Evolutionary conservation across 2,113 vertebrate genomes (phyloP), one percentile per base, ranked within the genome.

Genomic region (Engystomops pustulosus): DNA sequence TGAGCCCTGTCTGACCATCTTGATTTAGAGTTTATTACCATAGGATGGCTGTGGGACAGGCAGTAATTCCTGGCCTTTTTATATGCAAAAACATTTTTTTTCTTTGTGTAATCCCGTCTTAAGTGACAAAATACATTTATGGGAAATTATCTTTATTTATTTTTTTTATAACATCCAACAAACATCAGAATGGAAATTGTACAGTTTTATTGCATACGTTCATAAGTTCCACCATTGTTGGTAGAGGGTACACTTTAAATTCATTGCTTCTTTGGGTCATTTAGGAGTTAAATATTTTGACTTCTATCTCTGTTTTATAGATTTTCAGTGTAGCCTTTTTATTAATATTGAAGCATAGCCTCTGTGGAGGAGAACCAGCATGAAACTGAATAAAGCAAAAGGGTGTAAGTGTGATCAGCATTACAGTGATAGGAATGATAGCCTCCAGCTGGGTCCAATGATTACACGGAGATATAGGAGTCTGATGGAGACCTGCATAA

Each of bases 391-490:
- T 67, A 67, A 67, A 36, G 32, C 32, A 34, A 7, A 67, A 36
- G 5, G 30, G 32, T 10, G 30, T 67, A 36, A 67, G 62, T 67
- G 62, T 67, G 30, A 67, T 34, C 62, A 36, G 62, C 62, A 36
- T 67, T 67, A 67, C 62, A 67, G 62, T 67, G 62, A 67, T 67
- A 67, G 62, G 62, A 67, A 67, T 20, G 32, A 67, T 67, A 34
- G 62, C 0, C 62, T 67, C 62, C 62, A 67, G 62, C 62, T 67
- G 62, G 62, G 62, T 20, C 30, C 62, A 34, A 67, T 67, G 62
- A 67, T 67, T 67, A 65, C 27, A 34, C 18, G 62, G 20, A 67
- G 62, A 36, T 67, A 67, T 36, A 67, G 62, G 36, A 67, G 15
- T 67, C 62, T 67, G 62, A 67, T 67, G 62, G 62, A 32, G 62